A percentile compares a stretch with the other conserved stretches of the same genome.
phyloP scores from a whole-genome alignment of 2,113 vertebrate genomes.

The Rhinoderma darwinii region DNA sequence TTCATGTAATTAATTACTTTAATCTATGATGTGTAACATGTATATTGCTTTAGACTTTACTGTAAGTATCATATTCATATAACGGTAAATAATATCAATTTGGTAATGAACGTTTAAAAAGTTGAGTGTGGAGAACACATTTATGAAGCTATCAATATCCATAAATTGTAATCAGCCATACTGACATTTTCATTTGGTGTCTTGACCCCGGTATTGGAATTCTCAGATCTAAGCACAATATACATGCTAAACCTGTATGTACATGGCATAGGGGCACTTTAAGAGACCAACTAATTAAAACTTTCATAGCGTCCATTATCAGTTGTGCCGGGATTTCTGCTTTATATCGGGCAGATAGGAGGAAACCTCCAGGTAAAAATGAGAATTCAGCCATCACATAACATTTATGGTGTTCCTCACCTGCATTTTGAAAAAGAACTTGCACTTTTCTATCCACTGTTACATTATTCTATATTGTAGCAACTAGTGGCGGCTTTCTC shows the following conservation, averaged over 20 bases:
- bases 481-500: no score
- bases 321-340: no score
- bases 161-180: background rate
- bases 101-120: background rate
- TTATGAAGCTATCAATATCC: background rate
- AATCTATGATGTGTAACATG: no score
- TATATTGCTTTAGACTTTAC: slow-evolving; percentile 6
- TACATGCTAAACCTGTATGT: background rate
- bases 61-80: background rate
- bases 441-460: no score
- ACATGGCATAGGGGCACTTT: background rate
- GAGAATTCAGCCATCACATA: no score
- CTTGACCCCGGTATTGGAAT: slow-evolving; percentile 20
- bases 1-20: no score
- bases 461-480: no score
- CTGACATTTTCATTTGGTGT: slow-evolving; percentile 35
- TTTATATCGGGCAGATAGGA: no score
- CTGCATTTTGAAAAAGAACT: no score
- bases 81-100: slow-evolving; percentile 19
- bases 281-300: background rate
- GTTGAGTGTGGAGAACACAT: background rate
- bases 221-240: background rate
- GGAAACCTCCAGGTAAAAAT: background rate
- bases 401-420: no score
- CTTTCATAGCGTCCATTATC: background rate